A percentile compares a stretch with the other conserved stretches of the same genome.
These are phyloP conservation scores for Podarcis siculus DNA, from an alignment of 2,797 vertebrate genomes.

Conservation along the genomic window DNA sequence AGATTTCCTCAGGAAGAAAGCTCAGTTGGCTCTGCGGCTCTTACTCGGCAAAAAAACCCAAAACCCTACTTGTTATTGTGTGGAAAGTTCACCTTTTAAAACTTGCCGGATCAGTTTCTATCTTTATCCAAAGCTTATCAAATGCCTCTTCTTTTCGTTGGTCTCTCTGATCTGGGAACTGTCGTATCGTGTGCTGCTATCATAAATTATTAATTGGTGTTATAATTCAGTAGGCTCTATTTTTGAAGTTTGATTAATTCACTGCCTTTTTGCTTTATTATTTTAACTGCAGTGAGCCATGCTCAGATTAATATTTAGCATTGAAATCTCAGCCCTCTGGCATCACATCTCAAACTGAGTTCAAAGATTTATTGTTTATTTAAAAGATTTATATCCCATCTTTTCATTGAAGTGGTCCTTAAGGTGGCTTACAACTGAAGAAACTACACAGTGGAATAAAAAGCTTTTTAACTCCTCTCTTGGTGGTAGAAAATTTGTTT, in stretches of 20 bases:
- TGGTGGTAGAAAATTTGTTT: conserved; percentile 29
- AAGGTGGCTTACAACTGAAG: background rate
- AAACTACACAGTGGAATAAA: background rate
- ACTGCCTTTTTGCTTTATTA: conserved; percentile 32
- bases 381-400: background rate
- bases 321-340: conserved; percentile 14
- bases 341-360: conserved; percentile 32
- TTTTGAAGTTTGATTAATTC: conserved; percentile 20
- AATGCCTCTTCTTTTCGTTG: conserved; percentile 23
- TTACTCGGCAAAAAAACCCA: background rate
- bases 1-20: background rate
- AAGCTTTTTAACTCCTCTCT: background rate
- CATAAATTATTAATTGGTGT: conserved; percentile 35
- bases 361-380: conserved; percentile 9
- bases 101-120: background rate
- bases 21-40: background rate
- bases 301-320: conserved; percentile 42
- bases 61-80: background rate
- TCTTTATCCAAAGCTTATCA: background rate
- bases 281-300: conserved; percentile 24
- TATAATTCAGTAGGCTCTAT: conserved; percentile 31
- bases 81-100: conserved; percentile 20
- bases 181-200: background rate
- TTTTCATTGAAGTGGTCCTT: background rate
- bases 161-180: background rate